Percentiles rank a stretch among this genome's conserved stretches.
Evolutionary conservation across 2,797 vertebrate species (phyloP).

Genomic region (Tolypeutes matacus): DNA sequence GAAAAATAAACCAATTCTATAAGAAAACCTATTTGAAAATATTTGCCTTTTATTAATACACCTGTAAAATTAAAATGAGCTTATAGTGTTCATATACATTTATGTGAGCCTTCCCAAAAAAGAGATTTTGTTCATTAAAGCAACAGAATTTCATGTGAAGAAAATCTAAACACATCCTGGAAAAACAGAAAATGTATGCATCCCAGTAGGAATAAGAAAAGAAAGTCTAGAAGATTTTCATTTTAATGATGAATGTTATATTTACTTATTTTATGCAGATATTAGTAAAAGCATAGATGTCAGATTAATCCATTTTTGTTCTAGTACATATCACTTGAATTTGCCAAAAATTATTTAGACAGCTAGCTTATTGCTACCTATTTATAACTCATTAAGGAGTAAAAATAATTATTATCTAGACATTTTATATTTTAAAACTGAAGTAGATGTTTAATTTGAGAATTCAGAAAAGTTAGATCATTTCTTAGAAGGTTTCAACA

Average conservation of each 20-base stretch:
- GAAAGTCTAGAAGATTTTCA: background rate
- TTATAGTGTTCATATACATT: background rate
- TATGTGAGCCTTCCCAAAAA: background rate
- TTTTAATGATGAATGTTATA: background rate
- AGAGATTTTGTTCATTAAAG: background rate
- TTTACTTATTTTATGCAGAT: background rate
- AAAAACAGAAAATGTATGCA: background rate
- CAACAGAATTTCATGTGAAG: background rate
- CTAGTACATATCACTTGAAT: background rate
- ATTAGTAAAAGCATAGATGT: background rate
- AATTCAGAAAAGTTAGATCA: background rate
- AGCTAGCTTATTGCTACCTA: background rate
- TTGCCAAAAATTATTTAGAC: background rate
- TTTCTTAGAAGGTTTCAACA: background rate
- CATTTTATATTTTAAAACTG: background rate
- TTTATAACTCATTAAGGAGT: background rate
- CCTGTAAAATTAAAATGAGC: no score
- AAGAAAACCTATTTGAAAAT: no score
- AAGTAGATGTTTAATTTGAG: background rate
- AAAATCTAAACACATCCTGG: background rate
- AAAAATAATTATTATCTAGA: background rate
- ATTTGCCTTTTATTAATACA: no score
- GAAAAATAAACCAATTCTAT: no score
- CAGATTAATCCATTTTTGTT: background rate
- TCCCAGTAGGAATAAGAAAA: background rate